These are phyloP conservation scores for Pseudochromis fuscus DNA, from an alignment of 2,797 vertebrate genomes.

Conservation along the genomic window DNA sequence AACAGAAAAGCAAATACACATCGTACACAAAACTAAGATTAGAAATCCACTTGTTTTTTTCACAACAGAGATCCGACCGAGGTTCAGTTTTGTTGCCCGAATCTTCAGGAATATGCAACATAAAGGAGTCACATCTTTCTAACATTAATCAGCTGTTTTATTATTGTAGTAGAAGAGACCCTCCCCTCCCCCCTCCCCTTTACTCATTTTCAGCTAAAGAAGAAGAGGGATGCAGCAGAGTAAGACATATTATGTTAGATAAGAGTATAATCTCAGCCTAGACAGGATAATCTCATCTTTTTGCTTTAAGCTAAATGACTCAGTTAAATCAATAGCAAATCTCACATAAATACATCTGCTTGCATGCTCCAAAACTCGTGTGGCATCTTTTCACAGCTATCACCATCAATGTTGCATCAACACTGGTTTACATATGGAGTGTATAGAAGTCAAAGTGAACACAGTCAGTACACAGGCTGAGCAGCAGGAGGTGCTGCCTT, in stretches of 20 bases:
- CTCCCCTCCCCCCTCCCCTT: too few species aligned
- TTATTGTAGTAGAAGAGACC: too few species aligned
- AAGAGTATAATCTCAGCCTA: constrained; percentile 23
- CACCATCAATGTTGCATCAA: too few species aligned
- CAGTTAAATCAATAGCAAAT: constrained; percentile 3
- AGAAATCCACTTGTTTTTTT: neutral
- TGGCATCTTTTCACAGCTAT: neutral
- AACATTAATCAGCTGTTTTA: too few species aligned
- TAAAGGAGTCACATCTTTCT: too few species aligned
- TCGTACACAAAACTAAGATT: neutral
- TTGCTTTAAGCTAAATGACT: neutral
- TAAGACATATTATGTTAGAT: neutral
- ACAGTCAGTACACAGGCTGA: neutral
- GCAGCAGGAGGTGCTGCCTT: neutral
- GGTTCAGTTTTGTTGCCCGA: too few species aligned
- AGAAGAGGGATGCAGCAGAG: neutral
- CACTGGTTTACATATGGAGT: neutral
- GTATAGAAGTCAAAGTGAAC: neutral
- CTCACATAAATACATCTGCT: neutral
- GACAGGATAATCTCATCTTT: constrained; percentile 21
- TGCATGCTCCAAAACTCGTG: neutral
- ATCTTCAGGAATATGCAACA: too few species aligned
- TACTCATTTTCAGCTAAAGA: constrained; percentile 2
- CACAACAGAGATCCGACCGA: too few species aligned
- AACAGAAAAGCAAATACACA: neutral